Conservation (phyloP, 2,797 vertebrate genomes). For the Coccyzus lansbergi region DNA sequence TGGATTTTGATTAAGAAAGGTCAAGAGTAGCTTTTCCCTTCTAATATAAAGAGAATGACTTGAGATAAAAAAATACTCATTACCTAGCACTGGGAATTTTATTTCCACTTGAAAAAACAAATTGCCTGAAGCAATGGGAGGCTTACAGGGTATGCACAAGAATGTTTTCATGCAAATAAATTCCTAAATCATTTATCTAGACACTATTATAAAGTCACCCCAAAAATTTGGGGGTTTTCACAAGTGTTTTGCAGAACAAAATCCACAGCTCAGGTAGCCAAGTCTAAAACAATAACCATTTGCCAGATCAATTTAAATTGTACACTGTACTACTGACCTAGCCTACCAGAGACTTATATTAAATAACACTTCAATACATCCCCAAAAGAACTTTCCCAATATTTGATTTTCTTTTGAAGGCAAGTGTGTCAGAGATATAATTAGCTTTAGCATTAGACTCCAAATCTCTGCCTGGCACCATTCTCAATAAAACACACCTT, state of each 20-base stretch:
- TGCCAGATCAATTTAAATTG: constrained; percentile 14
- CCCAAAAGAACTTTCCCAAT: constrained; percentile 20
- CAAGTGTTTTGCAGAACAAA: background rate
- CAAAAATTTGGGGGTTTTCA: background rate
- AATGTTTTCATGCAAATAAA: background rate
- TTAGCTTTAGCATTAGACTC: constrained; percentile 8
- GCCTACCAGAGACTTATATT: background rate
- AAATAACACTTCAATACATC: background rate
- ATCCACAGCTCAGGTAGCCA: background rate
- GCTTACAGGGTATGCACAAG: background rate
- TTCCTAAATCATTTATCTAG: background rate
- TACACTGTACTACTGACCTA: background rate
- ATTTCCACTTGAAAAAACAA: constrained; percentile 18
- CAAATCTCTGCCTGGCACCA: background rate
- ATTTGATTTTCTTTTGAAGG: constrained; percentile 40
- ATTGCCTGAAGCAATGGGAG: background rate
- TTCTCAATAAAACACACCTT: constrained; percentile 25
- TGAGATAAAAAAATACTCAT: background rate
- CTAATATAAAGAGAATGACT: background rate
- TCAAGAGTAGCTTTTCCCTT: constrained; percentile 10
- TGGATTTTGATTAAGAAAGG: constrained; percentile 59
- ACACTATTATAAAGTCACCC: background rate
- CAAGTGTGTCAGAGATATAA: constrained; percentile 30
- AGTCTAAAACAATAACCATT: background rate
- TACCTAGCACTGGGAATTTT: background rate